Evolutionary conservation across 1,140 invertebrate species (phyloP).

Genomic region (Muscidifurax raptorellus): DNA sequence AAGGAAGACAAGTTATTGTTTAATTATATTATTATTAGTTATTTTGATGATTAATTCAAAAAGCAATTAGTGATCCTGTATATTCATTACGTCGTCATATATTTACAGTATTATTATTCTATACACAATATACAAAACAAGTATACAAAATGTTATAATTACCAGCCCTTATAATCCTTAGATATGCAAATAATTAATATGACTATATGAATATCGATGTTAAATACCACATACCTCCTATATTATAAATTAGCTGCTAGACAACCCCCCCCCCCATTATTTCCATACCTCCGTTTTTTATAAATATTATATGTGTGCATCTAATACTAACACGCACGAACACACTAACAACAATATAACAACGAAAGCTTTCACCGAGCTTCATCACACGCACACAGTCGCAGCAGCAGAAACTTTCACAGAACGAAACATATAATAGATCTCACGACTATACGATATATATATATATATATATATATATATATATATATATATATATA

Average conservation of each 20-base stretch:
- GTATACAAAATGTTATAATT: no score
- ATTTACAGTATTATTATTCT: no score
- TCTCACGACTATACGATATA: constrained; percentile 12
- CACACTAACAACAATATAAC: not conserved
- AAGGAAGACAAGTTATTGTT: no score
- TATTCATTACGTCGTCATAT: no score
- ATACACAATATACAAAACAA: no score
- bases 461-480: no score
- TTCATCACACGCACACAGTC: not conserved
- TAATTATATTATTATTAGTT: no score
- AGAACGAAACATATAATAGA: constrained; percentile 10
- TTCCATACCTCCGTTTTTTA: not conserved
- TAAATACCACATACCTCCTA: not conserved
- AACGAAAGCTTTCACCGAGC: constrained; percentile 16
- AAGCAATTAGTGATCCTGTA: no score
- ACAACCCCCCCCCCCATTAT: not conserved
- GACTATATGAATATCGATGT: not conserved
- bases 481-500: no score
- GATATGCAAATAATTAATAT: no score
- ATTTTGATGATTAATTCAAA: no score
- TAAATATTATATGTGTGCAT: not conserved
- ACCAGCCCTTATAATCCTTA: no score
- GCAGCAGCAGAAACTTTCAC: not conserved
- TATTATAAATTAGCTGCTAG: not conserved
- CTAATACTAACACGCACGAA: constrained; percentile 5